Conservation (phyloP, 2,888 invertebrate genomes). For the Scaptomyza cyrtandrae region DNA sequence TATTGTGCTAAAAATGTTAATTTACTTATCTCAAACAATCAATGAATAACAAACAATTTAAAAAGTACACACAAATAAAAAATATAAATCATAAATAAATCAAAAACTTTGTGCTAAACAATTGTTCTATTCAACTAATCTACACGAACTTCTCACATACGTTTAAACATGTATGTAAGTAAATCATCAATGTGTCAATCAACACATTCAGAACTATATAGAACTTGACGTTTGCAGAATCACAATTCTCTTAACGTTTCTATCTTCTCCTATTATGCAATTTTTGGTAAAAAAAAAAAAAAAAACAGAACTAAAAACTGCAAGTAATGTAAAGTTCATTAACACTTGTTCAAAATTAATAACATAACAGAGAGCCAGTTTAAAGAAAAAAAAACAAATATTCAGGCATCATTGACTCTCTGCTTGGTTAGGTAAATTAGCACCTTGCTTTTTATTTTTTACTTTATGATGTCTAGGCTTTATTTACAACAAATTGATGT, state of each 20-base stretch:
- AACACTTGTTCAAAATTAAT: constrained; percentile 36
- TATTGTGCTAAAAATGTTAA: constrained; percentile 22
- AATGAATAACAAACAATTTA: constrained; percentile 13
- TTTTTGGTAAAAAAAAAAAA: constrained; percentile 36
- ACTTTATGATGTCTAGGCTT: constrained; percentile 22
- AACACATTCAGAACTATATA: constrained; percentile 31
- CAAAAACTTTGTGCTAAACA: constrained; percentile 7
- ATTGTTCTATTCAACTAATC: constrained; percentile 12
- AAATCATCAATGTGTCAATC: constrained; percentile 33
- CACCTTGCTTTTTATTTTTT: constrained; percentile 45
- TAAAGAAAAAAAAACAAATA: constrained; percentile 1
- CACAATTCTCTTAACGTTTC: not conserved
- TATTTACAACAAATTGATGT: constrained; percentile 47
- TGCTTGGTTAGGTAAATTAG: constrained; percentile 57
- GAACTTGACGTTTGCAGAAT: constrained; percentile 10
- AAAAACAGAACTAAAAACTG: constrained; percentile 26
- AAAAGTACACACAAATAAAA: constrained; percentile 4
- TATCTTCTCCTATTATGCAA: constrained; percentile 6
- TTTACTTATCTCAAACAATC: constrained; percentile 18
- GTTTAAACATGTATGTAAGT: not conserved
- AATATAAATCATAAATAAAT: not conserved
- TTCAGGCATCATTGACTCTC: constrained; percentile 29
- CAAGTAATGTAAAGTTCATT: constrained; percentile 61
- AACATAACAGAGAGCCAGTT: not conserved
- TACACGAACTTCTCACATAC: not conserved